Percentiles rank a stretch among this genome's conserved stretches.
phyloP scores from a whole-genome alignment of 2,797 vertebrate species.

The Anguilla obscura region DNA sequence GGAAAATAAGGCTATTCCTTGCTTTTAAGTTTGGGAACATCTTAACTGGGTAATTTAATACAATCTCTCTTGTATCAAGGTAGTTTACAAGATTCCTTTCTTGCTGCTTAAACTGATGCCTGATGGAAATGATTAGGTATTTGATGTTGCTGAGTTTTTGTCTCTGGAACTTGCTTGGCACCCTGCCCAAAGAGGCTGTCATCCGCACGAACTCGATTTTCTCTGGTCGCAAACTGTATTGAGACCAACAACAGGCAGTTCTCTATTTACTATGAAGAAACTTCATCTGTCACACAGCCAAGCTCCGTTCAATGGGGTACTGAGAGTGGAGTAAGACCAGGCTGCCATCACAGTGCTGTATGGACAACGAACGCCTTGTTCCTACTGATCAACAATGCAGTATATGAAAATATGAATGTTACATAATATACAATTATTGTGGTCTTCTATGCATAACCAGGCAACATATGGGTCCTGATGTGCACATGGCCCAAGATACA shows the following conservation, averaged over 20 bases:
- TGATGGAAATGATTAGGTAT: neutral
- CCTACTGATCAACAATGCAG: constrained; percentile 10
- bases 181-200: constrained; percentile 43
- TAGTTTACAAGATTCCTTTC: neutral
- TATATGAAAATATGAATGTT: constrained; percentile 7
- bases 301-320: constrained; percentile 29
- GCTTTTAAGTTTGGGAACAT: neutral
- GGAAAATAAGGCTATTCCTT: neutral
- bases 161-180: constrained; percentile 36
- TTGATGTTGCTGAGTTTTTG: neutral
- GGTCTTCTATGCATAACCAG: constrained; percentile 5
- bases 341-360: constrained; percentile 27
- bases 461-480: neutral
- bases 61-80: neutral
- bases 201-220: constrained; percentile 25
- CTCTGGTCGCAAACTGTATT: neutral
- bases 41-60: neutral
- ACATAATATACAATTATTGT: constrained; percentile 14
- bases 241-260: constrained; percentile 13
- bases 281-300: constrained; percentile 30
- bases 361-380: constrained; percentile 35
- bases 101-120: neutral
- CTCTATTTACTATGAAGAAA: constrained; percentile 31
- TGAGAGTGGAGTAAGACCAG: constrained; percentile 16
- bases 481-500: neutral